Conservation (phyloP, 2,888 invertebrate species). For the Xestia xanthographa region DNA sequence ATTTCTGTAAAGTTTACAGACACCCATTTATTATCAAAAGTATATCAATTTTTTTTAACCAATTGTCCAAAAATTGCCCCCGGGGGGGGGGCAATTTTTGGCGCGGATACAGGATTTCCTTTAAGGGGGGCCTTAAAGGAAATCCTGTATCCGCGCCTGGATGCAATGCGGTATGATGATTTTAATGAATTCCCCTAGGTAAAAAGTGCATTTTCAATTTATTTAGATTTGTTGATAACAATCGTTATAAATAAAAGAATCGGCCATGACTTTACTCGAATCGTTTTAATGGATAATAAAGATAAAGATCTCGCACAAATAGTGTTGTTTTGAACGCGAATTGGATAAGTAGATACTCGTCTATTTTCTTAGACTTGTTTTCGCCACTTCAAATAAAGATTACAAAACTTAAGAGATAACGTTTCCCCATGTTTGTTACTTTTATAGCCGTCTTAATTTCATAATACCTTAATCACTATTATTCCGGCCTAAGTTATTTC, state of each 20-base stretch:
- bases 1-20: too few relatives aligned
- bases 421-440: conserved; percentile 28
- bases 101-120: too few relatives aligned
- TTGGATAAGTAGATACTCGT: background rate
- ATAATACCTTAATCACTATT: background rate
- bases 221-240: background rate
- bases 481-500: background rate
- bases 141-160: too few relatives aligned
- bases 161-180: background rate
- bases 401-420: conserved; percentile 21
- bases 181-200: background rate
- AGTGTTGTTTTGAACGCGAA: conserved; percentile 7
- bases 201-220: background rate
- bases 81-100: too few relatives aligned
- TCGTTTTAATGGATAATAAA: conserved; percentile 8
- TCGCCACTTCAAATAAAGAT: conserved; percentile 17
- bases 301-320: conserved; percentile 3
- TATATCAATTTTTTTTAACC: too few relatives aligned
- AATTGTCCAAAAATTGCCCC: too few relatives aligned
- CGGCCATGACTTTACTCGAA: background rate
- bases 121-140: too few relatives aligned
- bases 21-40: too few relatives aligned
- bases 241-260: background rate
- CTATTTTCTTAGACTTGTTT: conserved; percentile 25
- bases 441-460: conserved; percentile 6